Evolutionary conservation across 2,113 vertebrate species (phyloP), one percentile per base, ranked within the genome.

Genomic region (Scytalopus superciliaris): DNA sequence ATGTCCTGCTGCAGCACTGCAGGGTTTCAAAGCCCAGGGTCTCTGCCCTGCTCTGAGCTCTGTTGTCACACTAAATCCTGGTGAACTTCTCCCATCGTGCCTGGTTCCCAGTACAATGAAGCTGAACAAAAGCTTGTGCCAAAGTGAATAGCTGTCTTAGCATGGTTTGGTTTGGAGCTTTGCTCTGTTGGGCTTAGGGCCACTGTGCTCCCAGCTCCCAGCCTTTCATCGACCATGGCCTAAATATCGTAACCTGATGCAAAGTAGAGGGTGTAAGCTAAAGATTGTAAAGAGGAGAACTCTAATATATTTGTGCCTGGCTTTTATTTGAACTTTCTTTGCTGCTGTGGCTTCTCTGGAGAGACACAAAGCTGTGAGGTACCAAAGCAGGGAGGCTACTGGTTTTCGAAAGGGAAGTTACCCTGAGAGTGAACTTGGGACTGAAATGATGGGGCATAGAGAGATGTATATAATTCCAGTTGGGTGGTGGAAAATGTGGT

Each of bases 151-250:
- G 77, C 84, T 39, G 39, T 30, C 56, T 94, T 79, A 78, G 47
- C 2, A 0, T 27, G 50, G 62, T 42, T 87, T 74, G 84, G 74
- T 84, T 94, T 94, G 70, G 50, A 85, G 93, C 82, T 90, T 91
- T 81, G 79, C 87, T 91, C 63, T 82, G 37, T 56, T 94, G 79
- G 52, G 49, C 89, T 94, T 92, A 33, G 56, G 53, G 49, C 49
- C 27, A 0, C 37, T 42, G 40, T 50, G 57, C 68, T 95, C 37
- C 37, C 76, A 53, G 53, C 55, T 90, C 57, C 28, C 19, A 10
- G 77, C 92, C 56, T 88, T 93, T 91, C 37, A 67, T 75, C 86
- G 25, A 4, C 60, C 53, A 31, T 2, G 2, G 19, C 60, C 2
- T 0, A 76, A 91, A 75, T 85, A 24, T 2, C 37, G 78, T 45